Conservation (phyloP, 2,113 vertebrate species). For the Heliornis fulica region DNA sequence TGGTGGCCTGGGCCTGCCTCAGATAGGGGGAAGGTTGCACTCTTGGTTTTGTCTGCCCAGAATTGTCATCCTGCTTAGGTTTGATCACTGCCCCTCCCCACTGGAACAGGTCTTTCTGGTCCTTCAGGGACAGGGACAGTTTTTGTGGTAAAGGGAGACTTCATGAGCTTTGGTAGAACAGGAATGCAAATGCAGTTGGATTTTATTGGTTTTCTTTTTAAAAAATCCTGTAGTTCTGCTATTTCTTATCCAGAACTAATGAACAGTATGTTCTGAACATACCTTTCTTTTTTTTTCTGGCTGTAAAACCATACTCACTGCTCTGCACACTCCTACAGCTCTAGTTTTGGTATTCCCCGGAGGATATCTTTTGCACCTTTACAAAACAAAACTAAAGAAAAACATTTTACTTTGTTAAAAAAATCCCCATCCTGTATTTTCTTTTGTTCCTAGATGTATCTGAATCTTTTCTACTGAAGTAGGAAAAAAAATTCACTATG, state of each 20-base stretch:
- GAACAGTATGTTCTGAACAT: not conserved
- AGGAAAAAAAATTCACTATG: too few relatives aligned
- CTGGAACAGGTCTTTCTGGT: not conserved
- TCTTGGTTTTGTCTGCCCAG: not conserved
- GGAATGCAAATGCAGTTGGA: not conserved
- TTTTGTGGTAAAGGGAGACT: not conserved
- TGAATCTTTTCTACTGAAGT: accelerated
- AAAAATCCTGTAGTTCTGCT: not conserved
- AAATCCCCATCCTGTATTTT: not conserved
- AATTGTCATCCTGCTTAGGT: accelerated
- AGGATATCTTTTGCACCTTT: not conserved
- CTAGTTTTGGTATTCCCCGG: not conserved
- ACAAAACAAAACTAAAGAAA: not conserved
- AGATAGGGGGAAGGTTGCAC: not conserved
- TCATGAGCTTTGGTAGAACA: not conserved
- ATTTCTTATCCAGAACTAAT: not conserved
- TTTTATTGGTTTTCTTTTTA: not conserved
- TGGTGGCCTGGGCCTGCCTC: not conserved
- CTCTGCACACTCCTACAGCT: not conserved
- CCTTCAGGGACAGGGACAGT: not conserved
- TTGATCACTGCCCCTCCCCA: not conserved
- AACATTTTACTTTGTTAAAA: not conserved
- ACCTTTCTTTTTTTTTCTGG: not conserved
- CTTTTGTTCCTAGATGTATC: not conserved
- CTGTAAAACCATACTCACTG: not conserved